phyloP scores from a whole-genome alignment of 2,113 vertebrate genomes.

The Lutjanus erythropterus region DNA sequence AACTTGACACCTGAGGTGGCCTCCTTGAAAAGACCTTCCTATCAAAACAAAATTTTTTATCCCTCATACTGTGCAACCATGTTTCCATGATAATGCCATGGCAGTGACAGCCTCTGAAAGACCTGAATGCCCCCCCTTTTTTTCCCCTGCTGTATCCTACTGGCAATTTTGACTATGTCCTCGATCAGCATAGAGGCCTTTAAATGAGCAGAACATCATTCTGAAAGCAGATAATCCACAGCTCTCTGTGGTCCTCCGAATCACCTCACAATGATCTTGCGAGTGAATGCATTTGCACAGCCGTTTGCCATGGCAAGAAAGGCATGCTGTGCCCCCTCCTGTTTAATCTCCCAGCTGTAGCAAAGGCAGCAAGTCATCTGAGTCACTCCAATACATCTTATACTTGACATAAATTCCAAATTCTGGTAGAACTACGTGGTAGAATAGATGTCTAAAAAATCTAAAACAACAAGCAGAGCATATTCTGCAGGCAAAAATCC shows the following conservation, averaged over 20 bases:
- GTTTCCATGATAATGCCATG: not conserved
- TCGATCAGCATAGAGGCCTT: not conserved
- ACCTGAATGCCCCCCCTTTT: not conserved
- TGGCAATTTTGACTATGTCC: not conserved
- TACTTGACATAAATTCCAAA: not conserved
- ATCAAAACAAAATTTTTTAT: not conserved
- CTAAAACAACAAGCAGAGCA: not conserved
- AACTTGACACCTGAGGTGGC: not conserved
- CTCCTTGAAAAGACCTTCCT: not conserved
- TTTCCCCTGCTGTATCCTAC: not conserved
- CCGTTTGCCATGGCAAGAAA: conserved; percentile 10
- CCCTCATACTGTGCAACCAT: not conserved
- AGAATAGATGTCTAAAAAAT: not conserved
- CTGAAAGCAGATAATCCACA: conserved; percentile 12
- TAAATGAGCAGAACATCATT: conserved; percentile 20
- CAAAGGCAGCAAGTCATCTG: conserved; percentile 8
- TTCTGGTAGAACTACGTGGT: not conserved
- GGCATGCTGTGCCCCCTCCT: not conserved
- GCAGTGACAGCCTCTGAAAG: not conserved
- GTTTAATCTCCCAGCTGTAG: conserved; percentile 5
- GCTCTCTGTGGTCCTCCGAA: conserved; percentile 3
- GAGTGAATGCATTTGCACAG: conserved; percentile 5
- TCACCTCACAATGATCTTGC: conserved; percentile 16
- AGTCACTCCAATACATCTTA: conserved; percentile 3
- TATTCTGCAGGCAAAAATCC: not conserved